Base-by-base conservation (phyloP, 2,888 invertebrate species). In the Drosophila nr. perissopoda region DNA sequence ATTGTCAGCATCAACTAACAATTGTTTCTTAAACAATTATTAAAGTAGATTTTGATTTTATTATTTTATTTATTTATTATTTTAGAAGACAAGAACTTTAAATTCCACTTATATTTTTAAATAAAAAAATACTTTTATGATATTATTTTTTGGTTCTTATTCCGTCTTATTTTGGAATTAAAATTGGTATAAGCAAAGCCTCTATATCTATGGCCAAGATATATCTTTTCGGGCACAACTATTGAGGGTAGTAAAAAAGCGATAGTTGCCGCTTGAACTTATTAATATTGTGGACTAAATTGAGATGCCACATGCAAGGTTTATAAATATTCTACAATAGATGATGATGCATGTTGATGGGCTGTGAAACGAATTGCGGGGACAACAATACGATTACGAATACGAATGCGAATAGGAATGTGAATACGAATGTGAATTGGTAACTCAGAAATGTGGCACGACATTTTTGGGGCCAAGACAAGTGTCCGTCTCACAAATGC, bases 341-440 rank as follows among this genome's bases (percentile, higher is more conserved):
- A 63, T 79, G 65, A 54, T 75, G 69, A 82, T 81, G 82, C 53
- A 69, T 58, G 60, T 45, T 65, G 71, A 69, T 66, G 45, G 73
- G 38, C 42, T 60, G 82, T 57, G 67, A 62, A 69, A 58, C 68
- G 58, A 73, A 73, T 66, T 57, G 68, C 53, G 76, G 79, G 61
- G 68, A 71, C 70, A 73, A 87, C 79, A 82, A 76, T 79, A 67
- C 60, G 67, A 79, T 70, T 69, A 4, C 45, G 45, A 45, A 16
- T 45, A 45, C 42, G 54, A 80, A 66, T 69, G 16, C 6, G 42
- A 21, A n/a, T 40, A 53, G 29, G 58, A 70, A 59, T 76, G 73
- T 52, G 57, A 76, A 82, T 40, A 10, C n/a, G n/a, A 16, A 38
- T 76, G 53, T 25, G 68, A 74, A 62, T 82, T 71, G 77, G 65